phyloP scores from a whole-genome alignment of 1,140 invertebrate species.

The Drosophila melanica region DNA sequence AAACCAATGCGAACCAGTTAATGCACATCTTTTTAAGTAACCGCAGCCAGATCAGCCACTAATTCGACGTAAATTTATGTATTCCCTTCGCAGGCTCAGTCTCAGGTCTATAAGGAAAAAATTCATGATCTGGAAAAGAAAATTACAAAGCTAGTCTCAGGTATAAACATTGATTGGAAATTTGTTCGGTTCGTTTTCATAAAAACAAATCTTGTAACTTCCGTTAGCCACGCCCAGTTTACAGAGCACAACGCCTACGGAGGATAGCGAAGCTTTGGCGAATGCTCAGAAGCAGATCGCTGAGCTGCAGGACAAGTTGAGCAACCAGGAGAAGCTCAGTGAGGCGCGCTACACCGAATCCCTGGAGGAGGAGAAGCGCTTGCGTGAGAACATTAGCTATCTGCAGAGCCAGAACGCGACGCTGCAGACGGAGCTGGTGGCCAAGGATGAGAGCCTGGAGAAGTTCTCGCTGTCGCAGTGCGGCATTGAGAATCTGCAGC shows the following conservation, averaged over 20 bases:
- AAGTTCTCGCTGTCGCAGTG: slow-evolving; percentile 75
- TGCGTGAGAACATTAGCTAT: slow-evolving; percentile 84
- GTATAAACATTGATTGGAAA: slow-evolving; percentile 25
- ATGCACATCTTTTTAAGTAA: slow-evolving; percentile 21
- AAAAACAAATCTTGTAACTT: not conserved
- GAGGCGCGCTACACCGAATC: slow-evolving; percentile 78
- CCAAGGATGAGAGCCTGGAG: slow-evolving; percentile 73
- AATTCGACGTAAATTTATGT: not conserved
- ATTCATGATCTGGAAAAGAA: slow-evolving; percentile 84
- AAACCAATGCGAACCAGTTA: slow-evolving; percentile 11
- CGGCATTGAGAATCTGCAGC: slow-evolving; percentile 75
- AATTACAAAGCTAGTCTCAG: slow-evolving; percentile 72
- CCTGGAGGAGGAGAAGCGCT: slow-evolving; percentile 62
- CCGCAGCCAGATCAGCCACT: not conserved
- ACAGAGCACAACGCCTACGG: slow-evolving; percentile 58
- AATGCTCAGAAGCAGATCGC: slow-evolving; percentile 80
- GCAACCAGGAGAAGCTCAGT: slow-evolving; percentile 37
- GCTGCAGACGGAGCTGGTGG: slow-evolving; percentile 64
- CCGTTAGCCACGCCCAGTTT: slow-evolving; percentile 49
- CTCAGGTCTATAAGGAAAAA: slow-evolving; percentile 81
- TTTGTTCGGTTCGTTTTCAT: not conserved
- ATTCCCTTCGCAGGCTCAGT: slow-evolving; percentile 62
- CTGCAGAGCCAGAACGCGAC: slow-evolving; percentile 77
- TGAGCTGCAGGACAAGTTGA: slow-evolving; percentile 81
- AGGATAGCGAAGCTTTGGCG: slow-evolving; percentile 59